phyloP scores from a whole-genome alignment of 2,888 invertebrate species.

The Allophyes oxyacanthae region DNA sequence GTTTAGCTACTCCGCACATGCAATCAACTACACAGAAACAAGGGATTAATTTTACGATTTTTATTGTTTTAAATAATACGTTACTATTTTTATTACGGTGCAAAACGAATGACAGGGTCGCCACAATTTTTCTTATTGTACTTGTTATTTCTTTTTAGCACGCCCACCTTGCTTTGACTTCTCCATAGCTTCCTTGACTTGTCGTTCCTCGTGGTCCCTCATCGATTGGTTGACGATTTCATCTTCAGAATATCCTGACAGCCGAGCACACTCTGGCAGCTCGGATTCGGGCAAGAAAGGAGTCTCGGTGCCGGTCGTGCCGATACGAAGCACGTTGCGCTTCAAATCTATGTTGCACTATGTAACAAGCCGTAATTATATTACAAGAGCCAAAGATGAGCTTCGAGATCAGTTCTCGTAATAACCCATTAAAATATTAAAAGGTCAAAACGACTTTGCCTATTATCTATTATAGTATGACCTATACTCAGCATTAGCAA shows the following conservation, averaged over 20 bases:
- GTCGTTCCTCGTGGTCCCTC: slow-evolving; percentile 91
- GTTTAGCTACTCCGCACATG: slow-evolving; percentile 46
- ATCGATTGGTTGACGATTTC: slow-evolving; percentile 84
- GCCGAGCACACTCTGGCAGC: slow-evolving; percentile 93
- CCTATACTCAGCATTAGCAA: too few species aligned
- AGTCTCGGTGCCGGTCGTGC: slow-evolving; percentile 98
- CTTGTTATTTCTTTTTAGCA: slow-evolving; percentile 73
- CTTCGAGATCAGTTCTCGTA: too few species aligned
- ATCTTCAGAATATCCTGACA: slow-evolving; percentile 92
- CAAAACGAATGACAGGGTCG: slow-evolving; percentile 42
- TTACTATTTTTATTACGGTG: slow-evolving; percentile 62
- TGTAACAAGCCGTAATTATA: slow-evolving; percentile 21
- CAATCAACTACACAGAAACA: slow-evolving; percentile 59
- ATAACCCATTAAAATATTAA: too few species aligned
- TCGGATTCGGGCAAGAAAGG: slow-evolving; percentile 94
- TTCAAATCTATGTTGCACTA: slow-evolving; percentile 97
- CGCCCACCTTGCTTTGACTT: slow-evolving; percentile 91
- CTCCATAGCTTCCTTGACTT: slow-evolving; percentile 92
- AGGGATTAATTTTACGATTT: slow-evolving; percentile 67
- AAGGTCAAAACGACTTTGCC: not conserved
- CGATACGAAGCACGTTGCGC: slow-evolving; percentile 95
- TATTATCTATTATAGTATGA: too few species aligned
- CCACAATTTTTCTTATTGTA: slow-evolving; percentile 50
- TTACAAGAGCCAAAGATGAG: not conserved
- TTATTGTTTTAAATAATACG: slow-evolving; percentile 64